Percentiles rank a stretch among this genome's conserved stretches.
Conservation (phyloP, 2,888 invertebrate genomes). For the Tetragnatha montana region DNA sequence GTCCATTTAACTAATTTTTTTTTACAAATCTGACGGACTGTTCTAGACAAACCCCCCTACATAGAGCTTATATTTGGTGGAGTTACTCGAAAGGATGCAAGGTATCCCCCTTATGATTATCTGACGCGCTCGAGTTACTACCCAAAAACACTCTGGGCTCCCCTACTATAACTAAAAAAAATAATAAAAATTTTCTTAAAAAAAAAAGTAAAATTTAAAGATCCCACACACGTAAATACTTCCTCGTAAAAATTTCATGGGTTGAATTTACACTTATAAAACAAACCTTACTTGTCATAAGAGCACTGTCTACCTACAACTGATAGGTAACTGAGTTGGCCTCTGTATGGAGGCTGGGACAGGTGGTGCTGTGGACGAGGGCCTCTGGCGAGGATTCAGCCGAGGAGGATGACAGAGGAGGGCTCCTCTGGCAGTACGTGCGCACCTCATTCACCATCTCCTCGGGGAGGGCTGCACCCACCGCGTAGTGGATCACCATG, state of each 20-base stretch:
- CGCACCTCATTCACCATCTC: conserved; percentile 85
- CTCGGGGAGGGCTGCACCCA: conserved; percentile 80
- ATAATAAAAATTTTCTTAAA: neutral
- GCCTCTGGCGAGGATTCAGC: conserved; percentile 80
- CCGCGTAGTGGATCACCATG: conserved; percentile 84
- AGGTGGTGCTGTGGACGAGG: conserved; percentile 73
- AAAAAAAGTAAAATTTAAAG: neutral
- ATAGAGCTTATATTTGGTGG: too few relatives aligned
- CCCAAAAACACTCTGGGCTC: too few relatives aligned
- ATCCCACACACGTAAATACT: neutral
- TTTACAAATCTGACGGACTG: too few relatives aligned
- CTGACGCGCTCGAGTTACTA: too few relatives aligned
- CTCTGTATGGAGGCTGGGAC: conserved; percentile 73
- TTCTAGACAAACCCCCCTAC: too few relatives aligned
- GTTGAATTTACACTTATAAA: neutral
- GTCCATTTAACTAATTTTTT: too few relatives aligned
- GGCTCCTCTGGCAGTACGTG: conserved; percentile 81
- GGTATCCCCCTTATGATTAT: too few relatives aligned
- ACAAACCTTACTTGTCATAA: conserved; percentile 1
- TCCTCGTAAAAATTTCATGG: neutral
- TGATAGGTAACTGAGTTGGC: conserved; percentile 61
- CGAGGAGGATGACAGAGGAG: conserved; percentile 79
- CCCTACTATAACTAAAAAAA: too few relatives aligned
- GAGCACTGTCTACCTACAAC: conserved; percentile 34
- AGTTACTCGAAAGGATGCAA: too few relatives aligned